phyloP scores from a whole-genome alignment of 2,888 invertebrate species.

The Spodoptera littoralis region DNA sequence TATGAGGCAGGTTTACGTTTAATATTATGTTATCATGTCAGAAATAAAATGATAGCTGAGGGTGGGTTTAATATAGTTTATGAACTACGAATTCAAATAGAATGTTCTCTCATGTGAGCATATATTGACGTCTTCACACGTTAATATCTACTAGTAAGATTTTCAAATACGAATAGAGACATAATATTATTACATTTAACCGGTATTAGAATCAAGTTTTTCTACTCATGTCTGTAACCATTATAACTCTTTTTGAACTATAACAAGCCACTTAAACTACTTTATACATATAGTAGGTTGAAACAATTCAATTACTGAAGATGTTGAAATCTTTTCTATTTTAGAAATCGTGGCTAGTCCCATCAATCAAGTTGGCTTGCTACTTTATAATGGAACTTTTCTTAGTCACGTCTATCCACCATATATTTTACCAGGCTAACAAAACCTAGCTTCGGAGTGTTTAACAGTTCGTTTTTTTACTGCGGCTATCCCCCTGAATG shows the following conservation, averaged over 20 bases:
- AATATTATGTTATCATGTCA: constrained; percentile 81
- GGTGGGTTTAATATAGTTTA: constrained; percentile 67
- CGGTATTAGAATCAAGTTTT: too few species aligned
- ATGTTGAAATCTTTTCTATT: constrained; percentile 5
- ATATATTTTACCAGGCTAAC: constrained; percentile 66
- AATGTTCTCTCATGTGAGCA: constrained; percentile 24
- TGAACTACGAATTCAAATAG: constrained; percentile 61
- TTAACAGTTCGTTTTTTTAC: constrained; percentile 77
- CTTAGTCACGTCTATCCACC: constrained; percentile 53
- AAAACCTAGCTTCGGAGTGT: constrained; percentile 72
- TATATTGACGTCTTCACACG: constrained; percentile 18
- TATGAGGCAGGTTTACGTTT: constrained; percentile 83
- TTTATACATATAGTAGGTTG: too few species aligned
- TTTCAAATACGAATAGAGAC: neutral
- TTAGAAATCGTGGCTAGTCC: constrained; percentile 17
- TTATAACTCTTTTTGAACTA: neutral
- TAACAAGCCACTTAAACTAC: neutral
- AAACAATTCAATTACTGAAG: constrained; percentile 27
- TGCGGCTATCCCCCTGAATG: constrained; percentile 63
- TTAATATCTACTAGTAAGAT: constrained; percentile 1
- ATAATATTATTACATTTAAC: neutral
- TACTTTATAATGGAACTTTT: constrained; percentile 42
- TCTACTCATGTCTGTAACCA: too few species aligned
- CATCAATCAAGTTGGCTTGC: constrained; percentile 54
- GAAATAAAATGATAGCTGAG: constrained; percentile 67